Conservation (phyloP, 2,888 invertebrate species). For the Cancer borealis region DNA sequence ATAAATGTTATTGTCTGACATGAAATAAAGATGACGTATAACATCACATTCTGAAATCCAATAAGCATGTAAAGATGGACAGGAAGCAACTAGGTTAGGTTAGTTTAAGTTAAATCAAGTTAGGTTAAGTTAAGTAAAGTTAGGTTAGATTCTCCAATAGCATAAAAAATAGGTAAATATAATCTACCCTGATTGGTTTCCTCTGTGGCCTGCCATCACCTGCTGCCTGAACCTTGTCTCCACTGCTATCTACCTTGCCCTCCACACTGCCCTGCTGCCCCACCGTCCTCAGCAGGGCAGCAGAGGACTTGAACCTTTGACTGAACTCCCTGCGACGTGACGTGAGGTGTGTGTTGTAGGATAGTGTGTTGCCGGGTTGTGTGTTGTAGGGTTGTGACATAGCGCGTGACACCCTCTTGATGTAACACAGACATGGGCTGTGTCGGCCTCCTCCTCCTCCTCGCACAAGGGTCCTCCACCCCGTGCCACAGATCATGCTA, state of each 20-base stretch:
- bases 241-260: neutral
- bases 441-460: neutral
- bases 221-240: neutral
- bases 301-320: slow-evolving; percentile 39
- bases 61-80: no score
- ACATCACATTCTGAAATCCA: no score
- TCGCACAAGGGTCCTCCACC: slow-evolving; percentile 50
- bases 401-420: neutral
- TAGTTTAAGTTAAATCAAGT: no score
- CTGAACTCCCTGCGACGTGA: neutral
- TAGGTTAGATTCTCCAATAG: no score
- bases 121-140: no score
- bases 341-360: neutral
- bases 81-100: no score
- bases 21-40: no score
- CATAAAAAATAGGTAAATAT: neutral
- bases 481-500: slow-evolving; percentile 48
- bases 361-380: neutral
- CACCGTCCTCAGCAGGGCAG: neutral
- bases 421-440: neutral
- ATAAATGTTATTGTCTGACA: no score
- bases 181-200: neutral
- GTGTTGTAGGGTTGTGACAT: neutral
- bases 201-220: neutral
- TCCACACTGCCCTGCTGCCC: neutral